phyloP scores from a whole-genome alignment of 2,113 vertebrate genomes.

The Sturnira hondurensis region DNA sequence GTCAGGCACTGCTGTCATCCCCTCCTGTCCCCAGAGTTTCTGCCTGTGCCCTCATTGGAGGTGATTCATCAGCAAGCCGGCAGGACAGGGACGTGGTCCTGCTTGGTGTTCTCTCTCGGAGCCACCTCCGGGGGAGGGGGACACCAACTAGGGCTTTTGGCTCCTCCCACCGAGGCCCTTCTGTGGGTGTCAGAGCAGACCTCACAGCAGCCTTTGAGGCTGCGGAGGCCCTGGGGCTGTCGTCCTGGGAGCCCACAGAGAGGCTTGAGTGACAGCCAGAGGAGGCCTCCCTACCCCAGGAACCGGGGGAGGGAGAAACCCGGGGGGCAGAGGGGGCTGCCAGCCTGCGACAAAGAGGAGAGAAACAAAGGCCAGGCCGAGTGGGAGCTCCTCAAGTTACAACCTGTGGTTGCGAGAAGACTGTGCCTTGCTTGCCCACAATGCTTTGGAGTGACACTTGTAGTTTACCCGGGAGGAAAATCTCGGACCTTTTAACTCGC shows the following conservation, averaged over 20 bases:
- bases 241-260: conserved; percentile 1
- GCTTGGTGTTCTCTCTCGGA: background rate
- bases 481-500: background rate
- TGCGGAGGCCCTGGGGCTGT: background rate
- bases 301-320: background rate
- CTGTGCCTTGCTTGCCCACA: background rate
- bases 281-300: background rate
- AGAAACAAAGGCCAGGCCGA: conserved; percentile 59
- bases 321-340: conserved; percentile 19
- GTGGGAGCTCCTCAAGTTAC: background rate
- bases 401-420: conserved; percentile 36
- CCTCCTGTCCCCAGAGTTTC: background rate
- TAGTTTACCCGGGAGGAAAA: background rate
- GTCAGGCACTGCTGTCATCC: background rate
- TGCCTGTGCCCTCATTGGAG: background rate
- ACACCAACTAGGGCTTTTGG: background rate
- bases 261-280: conserved; percentile 44
- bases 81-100: background rate
- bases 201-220: background rate
- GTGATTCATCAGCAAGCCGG: background rate
- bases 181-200: background rate
- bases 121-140: background rate
- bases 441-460: background rate
- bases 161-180: background rate
- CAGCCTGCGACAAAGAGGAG: conserved; percentile 48